A percentile compares a stretch with the other conserved stretches of the same genome.
phyloP scores from a whole-genome alignment of 2,113 vertebrate genomes.

The Petaurus breviceps region DNA sequence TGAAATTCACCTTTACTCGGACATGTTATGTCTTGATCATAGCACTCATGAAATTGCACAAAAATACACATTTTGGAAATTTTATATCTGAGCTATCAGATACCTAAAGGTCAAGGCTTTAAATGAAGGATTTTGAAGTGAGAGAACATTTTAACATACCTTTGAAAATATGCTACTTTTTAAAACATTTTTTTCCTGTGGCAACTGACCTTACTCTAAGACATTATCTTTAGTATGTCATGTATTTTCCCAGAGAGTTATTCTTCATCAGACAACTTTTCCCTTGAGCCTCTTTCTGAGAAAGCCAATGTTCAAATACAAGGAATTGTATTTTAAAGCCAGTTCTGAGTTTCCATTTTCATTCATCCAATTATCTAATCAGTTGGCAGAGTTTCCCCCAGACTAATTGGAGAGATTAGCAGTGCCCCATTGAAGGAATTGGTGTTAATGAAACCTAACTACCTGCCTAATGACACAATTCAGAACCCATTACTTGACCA shows the following conservation, averaged over 20 bases:
- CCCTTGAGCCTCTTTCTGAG: slow-evolving; percentile 5
- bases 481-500: slow-evolving; percentile 20
- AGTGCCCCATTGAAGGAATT: slow-evolving; percentile 44
- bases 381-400: slow-evolving; percentile 37
- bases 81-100: not conserved
- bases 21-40: not conserved
- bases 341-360: not conserved
- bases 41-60: not conserved
- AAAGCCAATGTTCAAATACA: not conserved
- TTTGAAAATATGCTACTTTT: slow-evolving; percentile 21
- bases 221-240: slow-evolving; percentile 17
- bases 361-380: not conserved
- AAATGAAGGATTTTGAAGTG: not conserved
- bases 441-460: slow-evolving; percentile 43
- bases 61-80: not conserved
- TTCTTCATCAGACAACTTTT: not conserved
- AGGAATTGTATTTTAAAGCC: not conserved
- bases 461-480: slow-evolving; percentile 51
- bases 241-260: not conserved
- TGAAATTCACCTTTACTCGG: not conserved
- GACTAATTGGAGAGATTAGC: slow-evolving; percentile 44
- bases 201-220: not conserved
- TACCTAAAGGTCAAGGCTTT: not conserved
- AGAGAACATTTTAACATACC: not conserved
- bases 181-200: not conserved